Evolutionary conservation across 1,140 invertebrate genomes (phyloP).

Genomic region (Harpegnathos saltator): DNA sequence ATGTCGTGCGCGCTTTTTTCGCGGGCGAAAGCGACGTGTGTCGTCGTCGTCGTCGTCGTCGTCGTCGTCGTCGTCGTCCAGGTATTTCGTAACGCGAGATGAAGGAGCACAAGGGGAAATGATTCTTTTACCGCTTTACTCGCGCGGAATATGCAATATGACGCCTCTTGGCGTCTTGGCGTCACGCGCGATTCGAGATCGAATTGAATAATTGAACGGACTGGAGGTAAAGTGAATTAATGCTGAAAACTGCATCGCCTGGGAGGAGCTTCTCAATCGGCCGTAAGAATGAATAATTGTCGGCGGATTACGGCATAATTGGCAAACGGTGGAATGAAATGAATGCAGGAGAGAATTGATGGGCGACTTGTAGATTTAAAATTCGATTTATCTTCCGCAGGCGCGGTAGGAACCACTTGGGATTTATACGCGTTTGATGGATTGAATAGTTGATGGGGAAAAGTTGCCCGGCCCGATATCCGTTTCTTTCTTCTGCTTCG

Average conservation of each 20-base stretch:
- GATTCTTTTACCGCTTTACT: not conserved
- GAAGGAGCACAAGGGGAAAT: conserved; percentile 7
- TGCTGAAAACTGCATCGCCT: no score
- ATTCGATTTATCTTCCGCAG: not conserved
- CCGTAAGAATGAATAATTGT: not conserved
- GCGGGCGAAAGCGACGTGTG: conserved; percentile 30
- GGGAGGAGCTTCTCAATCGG: no score
- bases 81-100: conserved; percentile 22
- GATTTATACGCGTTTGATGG: not conserved
- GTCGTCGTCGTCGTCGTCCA: no score
- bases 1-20: no score
- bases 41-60: no score
- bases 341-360: not conserved
- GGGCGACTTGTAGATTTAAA: not conserved
- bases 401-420: not conserved
- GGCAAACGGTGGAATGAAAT: not conserved
- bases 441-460: not conserved
- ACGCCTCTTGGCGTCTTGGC: no score
- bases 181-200: conserved; percentile 10
- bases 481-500: not conserved
- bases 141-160: conserved; percentile 19
- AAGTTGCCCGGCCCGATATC: no score
- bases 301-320: not conserved
- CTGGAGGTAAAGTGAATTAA: no score
- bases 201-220: not conserved